Conservation (phyloP, 2,888 invertebrate species). For the Agapostemon virescens region DNA sequence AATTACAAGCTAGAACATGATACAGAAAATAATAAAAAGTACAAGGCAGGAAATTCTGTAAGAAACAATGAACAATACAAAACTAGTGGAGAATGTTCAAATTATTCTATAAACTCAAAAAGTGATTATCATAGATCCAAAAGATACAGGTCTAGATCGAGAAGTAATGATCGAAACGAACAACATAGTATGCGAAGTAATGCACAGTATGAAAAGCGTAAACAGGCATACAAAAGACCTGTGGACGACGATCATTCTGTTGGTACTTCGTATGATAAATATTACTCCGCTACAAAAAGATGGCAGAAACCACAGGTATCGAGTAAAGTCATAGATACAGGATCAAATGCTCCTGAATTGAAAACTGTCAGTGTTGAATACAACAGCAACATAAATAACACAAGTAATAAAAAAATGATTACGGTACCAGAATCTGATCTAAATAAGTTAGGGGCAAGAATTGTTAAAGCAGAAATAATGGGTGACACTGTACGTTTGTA, state of each 20-base stretch:
- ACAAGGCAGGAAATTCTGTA: not conserved
- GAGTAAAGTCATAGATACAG: slow-evolving; percentile 5
- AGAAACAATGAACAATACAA: slow-evolving; percentile 4
- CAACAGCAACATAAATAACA: slow-evolving; percentile 31
- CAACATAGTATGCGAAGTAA: slow-evolving; percentile 14
- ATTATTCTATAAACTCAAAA: not conserved
- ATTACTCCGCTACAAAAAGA: slow-evolving; percentile 56
- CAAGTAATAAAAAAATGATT: slow-evolving; percentile 48
- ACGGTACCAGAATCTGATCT: slow-evolving; percentile 90
- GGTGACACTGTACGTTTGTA: slow-evolving; percentile 85
- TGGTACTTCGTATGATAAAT: slow-evolving; percentile 22
- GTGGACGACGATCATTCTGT: slow-evolving; percentile 57
- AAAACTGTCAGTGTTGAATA: not conserved
- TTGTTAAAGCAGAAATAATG: slow-evolving; percentile 96
- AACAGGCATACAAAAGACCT: slow-evolving; percentile 69
- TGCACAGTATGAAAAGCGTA: slow-evolving; percentile 7
- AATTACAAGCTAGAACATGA: slow-evolving; percentile 4
- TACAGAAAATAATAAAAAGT: slow-evolving; percentile 1
- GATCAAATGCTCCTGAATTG: slow-evolving; percentile 21
- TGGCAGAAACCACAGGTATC: slow-evolving; percentile 68
- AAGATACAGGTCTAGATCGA: slow-evolving; percentile 29
- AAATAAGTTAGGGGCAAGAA: slow-evolving; percentile 94
- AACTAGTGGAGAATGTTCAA: not conserved
- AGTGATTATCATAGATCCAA: slow-evolving; percentile 9
- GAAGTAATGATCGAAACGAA: slow-evolving; percentile 19